Evolutionary conservation across 1,140 invertebrate species (phyloP).

Genomic region (Drosophila willistoni): DNA sequence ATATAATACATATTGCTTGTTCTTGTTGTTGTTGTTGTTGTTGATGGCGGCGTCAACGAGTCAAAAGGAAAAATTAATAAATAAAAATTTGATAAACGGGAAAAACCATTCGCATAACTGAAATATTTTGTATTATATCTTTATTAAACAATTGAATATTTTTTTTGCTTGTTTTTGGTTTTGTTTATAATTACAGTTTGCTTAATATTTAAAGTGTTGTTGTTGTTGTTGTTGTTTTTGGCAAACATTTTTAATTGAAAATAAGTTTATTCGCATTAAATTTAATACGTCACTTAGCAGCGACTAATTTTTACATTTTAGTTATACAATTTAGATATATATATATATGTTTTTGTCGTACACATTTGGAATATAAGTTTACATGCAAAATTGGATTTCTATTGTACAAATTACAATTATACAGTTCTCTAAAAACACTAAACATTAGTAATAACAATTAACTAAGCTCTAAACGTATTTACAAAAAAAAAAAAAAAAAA

Average conservation of each 20-base stretch:
- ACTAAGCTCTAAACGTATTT: conserved; percentile 30
- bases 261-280: background rate
- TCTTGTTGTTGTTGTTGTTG: conserved; percentile 19
- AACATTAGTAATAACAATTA: conserved; percentile 56
- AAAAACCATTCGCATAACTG: conserved; percentile 53
- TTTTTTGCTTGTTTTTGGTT: no score
- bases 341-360: background rate
- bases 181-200: conserved; percentile 45
- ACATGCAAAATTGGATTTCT: conserved; percentile 39
- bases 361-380: conserved; percentile 62
- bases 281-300: conserved; percentile 16
- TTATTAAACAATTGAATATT: conserved; percentile 65
- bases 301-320: background rate
- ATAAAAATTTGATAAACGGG: conserved; percentile 30
- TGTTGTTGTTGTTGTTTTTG: conserved; percentile 14
- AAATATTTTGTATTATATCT: conserved; percentile 69
- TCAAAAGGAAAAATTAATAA: conserved; percentile 24
- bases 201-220: conserved; percentile 20
- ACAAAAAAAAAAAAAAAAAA: conserved; percentile 18
- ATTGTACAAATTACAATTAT: conserved; percentile 15
- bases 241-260: conserved; percentile 19
- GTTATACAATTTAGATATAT: no score
- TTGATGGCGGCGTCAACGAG: conserved; percentile 19
- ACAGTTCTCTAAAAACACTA: background rate
- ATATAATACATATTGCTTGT: conserved; percentile 7